Base-by-base conservation (phyloP, 2,797 vertebrate species). In the Cercopithecus mitis region DNA sequence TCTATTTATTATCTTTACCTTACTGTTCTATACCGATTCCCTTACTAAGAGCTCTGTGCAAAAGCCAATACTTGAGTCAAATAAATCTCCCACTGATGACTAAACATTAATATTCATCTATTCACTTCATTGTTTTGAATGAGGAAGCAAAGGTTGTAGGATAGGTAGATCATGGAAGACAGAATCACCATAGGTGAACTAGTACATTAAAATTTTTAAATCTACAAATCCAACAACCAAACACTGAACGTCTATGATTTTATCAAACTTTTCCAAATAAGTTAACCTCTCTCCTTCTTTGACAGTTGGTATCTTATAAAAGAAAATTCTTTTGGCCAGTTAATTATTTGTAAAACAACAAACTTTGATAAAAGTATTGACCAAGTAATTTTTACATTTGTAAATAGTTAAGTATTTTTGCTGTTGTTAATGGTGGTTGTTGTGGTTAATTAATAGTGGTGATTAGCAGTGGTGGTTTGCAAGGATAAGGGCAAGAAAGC, bases 121-220 rank as follows among this genome's bases (percentile, higher is more conserved):
- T 43, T 64, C 24, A 52, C 10, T 41, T 52, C 30, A n/a, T 45
- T 58, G 36, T 80, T 86, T 81, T 81, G 11, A 80, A 41, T 30
- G 11, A 87, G 25, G 19, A 45, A 12, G 33, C 20, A 84, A 43
- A 84, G 15, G 19, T 19, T 19, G 14, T 17, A 58, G 57, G 10
- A 36, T 22, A 89, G 33, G 19, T 39, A 86, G 13, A 19, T 89
- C 25, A 52, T 7, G 33, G 8, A 85, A 97, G 33, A 91, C 5
- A 41, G 15, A 95, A 92, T 84, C 47, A 94, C 15, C 45, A 2
- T 30, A 85, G 15, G 24, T 77, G 11, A 70, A 77, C 19, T 45
- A 94, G 27, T 39, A 27, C 36, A 52, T 64, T 91, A 72, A 61
- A 85, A 93, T 90, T 73, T 88, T 20, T 55, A 14, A 85, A 87